Base-by-base conservation (phyloP, 2,888 invertebrate species). In the Agrochola litura region DNA sequence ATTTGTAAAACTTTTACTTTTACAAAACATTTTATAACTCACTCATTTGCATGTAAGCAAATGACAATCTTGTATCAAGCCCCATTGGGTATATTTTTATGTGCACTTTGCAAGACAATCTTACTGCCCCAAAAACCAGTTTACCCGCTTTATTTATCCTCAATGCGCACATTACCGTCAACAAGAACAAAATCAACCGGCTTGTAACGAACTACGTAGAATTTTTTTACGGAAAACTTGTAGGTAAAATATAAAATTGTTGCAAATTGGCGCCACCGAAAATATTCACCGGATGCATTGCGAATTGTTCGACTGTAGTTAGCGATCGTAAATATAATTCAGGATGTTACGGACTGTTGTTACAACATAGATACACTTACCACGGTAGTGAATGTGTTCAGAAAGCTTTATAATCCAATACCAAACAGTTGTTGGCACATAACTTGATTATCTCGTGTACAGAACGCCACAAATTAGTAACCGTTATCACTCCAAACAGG, bases 381-480 rank as follows among this genome's bases (percentile, higher is more conserved):
- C 86, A 78, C 77, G 66, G 68, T 30, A 77, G 74, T 81, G 72
- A 78, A 79, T 70, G 49, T 72, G 49, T 68, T 67, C 78, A 72
- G 67, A 76, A 82, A 87, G 81, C 79, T 79, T 86, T 82, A 68
- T 86, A 89, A 90, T 90, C 84, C 81, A 86, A 89, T 90, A 89
- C 89, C 49, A 77, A 84, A 74, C 70, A 76, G 56, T 73, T 83
- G 69, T 75, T 79, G 67, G 73, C 79, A 83, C 87, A 79, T 79
- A 82, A 78, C 81, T 79, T 58, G 75, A 77, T 77, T 77, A 64
- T 77, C 80, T 73, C 46, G 30, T 54, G 46, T 60, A 67, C 19
- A 71, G 74, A 73, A 78, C 66, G 46, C 65, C 81, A 85, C 83
- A 70, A 83, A 79, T 71, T 69, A 73, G n/a, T 73, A 73, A 67